These are phyloP conservation scores for Gryon sp. DNA, from an alignment of 1,140 invertebrate species.

Conservation along the genomic window DNA sequence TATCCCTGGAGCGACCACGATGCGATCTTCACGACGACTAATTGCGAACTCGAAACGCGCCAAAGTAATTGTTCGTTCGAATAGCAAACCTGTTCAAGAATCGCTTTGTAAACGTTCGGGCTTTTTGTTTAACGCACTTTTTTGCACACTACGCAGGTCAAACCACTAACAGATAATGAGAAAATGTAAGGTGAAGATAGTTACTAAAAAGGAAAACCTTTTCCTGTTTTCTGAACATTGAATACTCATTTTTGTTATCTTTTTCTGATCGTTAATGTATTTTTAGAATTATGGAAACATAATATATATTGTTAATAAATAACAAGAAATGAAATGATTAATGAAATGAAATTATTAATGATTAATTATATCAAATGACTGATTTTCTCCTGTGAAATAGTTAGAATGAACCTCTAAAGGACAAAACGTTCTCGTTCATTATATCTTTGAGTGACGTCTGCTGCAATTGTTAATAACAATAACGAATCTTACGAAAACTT, in stretches of 20 bases:
- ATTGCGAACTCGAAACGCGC: constrained; percentile 45
- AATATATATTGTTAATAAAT: too few relatives aligned
- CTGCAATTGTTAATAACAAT: constrained; percentile 22
- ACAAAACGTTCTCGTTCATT: too few relatives aligned
- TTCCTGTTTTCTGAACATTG: neutral
- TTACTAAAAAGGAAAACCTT: constrained; percentile 7
- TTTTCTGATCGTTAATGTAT: too few relatives aligned
- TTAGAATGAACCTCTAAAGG: too few relatives aligned
- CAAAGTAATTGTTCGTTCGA: constrained; percentile 53
- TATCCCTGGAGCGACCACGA: constrained; percentile 11
- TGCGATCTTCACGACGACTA: constrained; percentile 37
- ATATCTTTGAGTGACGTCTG: neutral
- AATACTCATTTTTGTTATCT: too few relatives aligned
- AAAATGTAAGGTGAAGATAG: constrained; percentile 2
- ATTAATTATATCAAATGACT: too few relatives aligned
- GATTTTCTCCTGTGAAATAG: too few relatives aligned
- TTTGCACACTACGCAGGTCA: constrained; percentile 19
- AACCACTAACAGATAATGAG: constrained; percentile 27
- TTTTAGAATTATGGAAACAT: too few relatives aligned
- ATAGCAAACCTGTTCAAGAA: constrained; percentile 42
- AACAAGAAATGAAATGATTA: too few relatives aligned
- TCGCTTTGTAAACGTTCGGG: constrained; percentile 17
- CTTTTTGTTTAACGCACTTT: constrained; percentile 19
- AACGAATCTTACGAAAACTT: constrained; percentile 31
- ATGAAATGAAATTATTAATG: too few relatives aligned